A percentile compares a stretch with the other conserved stretches of the same genome.
Conservation (phyloP, 2,888 invertebrate genomes). For the Orgyia antiqua region DNA sequence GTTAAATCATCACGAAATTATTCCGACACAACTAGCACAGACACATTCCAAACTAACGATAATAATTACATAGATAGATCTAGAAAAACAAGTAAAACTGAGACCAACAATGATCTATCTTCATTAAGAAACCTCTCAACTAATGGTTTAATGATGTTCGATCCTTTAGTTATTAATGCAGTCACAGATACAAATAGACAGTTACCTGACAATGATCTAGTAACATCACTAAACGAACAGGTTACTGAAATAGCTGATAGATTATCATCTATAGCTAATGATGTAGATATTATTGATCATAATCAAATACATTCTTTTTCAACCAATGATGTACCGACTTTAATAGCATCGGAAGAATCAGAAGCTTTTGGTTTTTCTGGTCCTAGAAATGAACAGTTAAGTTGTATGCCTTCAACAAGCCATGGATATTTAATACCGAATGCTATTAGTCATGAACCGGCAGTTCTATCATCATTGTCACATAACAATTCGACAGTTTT, state of each 20-base stretch:
- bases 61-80: constrained; percentile 35
- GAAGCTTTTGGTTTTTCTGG: constrained; percentile 43
- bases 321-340: constrained; percentile 60
- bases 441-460: constrained; percentile 77
- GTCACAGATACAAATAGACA: constrained; percentile 51
- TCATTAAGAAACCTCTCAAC: constrained; percentile 66
- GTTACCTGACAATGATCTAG: constrained; percentile 63
- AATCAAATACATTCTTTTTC: constrained; percentile 63
- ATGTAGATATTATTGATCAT: constrained; percentile 51
- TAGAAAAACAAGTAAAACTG: constrained; percentile 57
- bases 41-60: constrained; percentile 55
- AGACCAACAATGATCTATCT: constrained; percentile 49
- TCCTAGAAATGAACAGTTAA: constrained; percentile 59
- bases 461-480: constrained; percentile 71
- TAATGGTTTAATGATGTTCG: constrained; percentile 71
- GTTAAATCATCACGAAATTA: constrained; percentile 19
- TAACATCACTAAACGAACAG: constrained; percentile 70
- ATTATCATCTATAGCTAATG: constrained; percentile 57
- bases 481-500: constrained; percentile 69
- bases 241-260: constrained; percentile 71
- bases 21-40: constrained; percentile 44
- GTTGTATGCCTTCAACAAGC: constrained; percentile 79
- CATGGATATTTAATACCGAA: constrained; percentile 82
- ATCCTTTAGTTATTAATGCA: constrained; percentile 67
- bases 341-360: constrained; percentile 49